Evolutionary conservation across 2,797 vertebrate species (phyloP).

Genomic region (Acanthiza pusilla): DNA sequence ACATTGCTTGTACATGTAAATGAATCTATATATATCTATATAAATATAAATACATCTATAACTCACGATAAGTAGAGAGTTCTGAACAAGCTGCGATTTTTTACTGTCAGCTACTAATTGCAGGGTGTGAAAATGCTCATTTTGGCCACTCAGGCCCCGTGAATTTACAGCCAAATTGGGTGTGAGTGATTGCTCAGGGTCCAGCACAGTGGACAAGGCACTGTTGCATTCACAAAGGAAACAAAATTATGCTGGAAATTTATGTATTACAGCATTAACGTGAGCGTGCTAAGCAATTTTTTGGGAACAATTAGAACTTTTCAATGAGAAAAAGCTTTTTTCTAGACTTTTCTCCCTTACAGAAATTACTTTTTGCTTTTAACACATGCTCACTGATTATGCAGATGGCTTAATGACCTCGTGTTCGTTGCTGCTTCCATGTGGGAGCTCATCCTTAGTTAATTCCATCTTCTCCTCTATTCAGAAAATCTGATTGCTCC

Average conservation of each 20-base stretch:
- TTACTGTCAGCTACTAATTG: neutral
- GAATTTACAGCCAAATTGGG: neutral
- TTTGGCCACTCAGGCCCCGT: neutral
- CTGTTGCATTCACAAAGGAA: neutral
- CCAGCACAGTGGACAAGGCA: neutral
- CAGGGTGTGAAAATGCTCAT: neutral
- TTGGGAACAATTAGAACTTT: neutral
- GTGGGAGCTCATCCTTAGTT: neutral
- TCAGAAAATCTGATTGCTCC: neutral
- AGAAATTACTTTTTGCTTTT: constrained; percentile 24
- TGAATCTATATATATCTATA: rapidly evolving
- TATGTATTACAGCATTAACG: neutral
- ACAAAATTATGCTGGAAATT: neutral
- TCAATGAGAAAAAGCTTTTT: neutral
- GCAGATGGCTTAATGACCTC: constrained; percentile 8
- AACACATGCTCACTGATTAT: neutral
- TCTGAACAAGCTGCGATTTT: neutral
- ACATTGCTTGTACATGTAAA: neutral
- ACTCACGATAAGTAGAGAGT: neutral
- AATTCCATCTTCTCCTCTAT: neutral
- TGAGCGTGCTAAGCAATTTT: neutral
- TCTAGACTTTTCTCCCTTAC: neutral
- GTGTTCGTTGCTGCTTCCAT: neutral
- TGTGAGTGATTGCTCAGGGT: neutral
- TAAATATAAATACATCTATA: neutral